Evolutionary conservation across 2,888 invertebrate species (phyloP).

Genomic region (Gandaritis pyraliata): DNA sequence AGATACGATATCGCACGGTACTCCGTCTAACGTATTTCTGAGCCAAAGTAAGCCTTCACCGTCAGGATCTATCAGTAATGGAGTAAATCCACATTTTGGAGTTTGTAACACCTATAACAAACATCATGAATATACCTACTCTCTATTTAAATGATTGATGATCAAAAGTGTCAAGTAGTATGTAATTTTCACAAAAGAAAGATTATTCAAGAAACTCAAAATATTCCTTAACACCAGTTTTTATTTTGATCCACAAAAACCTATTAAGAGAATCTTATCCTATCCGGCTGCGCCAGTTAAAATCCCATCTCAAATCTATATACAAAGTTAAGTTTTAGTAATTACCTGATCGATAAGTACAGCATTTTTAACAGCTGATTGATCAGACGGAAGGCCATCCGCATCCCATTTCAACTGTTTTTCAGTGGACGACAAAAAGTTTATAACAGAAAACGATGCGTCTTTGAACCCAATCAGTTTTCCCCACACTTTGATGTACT

Average conservation of each 20-base stretch:
- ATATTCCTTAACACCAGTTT: no score
- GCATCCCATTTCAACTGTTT: constrained; percentile 94
- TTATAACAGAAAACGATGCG: constrained; percentile 67
- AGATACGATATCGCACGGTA: constrained; percentile 90
- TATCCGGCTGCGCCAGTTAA: no score
- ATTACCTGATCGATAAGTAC: constrained; percentile 89
- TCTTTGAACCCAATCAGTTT: constrained; percentile 72
- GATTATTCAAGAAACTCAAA: no score
- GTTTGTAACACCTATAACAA: constrained; percentile 57
- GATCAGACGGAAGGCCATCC: constrained; percentile 92
- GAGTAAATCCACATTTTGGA: constrained; percentile 84
- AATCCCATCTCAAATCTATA: no score
- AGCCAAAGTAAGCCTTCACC: constrained; percentile 93
- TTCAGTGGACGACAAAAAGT: constrained; percentile 70
- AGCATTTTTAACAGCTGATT: constrained; percentile 92
- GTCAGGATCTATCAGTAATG: constrained; percentile 95
- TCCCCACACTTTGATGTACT: constrained; percentile 77
- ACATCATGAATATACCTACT: no score
- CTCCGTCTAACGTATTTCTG: constrained; percentile 85
- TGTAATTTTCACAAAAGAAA: no score
- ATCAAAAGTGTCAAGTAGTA: no score
- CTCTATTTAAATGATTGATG: no score
- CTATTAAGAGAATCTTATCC: no score
- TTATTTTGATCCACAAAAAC: no score
- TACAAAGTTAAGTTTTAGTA: neutral